A percentile compares a stretch with the other conserved stretches of the same genome.
phyloP scores from a whole-genome alignment of 1,140 invertebrate species.

The Drosophila nikananu region DNA sequence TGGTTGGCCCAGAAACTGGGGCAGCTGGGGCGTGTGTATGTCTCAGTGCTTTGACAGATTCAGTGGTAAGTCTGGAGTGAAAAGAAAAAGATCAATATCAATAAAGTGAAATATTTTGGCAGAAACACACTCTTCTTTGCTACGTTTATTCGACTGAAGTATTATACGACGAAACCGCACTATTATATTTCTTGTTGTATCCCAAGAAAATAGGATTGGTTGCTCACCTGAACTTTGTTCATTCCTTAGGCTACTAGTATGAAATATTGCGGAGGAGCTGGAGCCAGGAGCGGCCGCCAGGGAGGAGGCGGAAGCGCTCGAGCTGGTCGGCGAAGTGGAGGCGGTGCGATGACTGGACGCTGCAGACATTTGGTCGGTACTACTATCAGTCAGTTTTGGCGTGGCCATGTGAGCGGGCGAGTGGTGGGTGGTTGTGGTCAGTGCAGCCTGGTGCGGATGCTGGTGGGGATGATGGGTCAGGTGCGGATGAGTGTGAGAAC shows the following conservation, averaged over 20 bases:
- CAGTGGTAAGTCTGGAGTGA: constrained; percentile 81
- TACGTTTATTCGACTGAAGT: no score
- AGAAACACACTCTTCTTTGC: no score
- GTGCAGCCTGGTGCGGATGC: constrained; percentile 56
- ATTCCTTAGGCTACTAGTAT: constrained; percentile 82
- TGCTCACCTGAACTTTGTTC: constrained; percentile 84
- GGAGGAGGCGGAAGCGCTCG: constrained; percentile 58
- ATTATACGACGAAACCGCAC: no score
- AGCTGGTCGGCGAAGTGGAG: constrained; percentile 71
- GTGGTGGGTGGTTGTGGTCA: constrained; percentile 46
- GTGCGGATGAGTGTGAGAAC: constrained; percentile 60
- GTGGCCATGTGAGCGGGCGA: constrained; percentile 68
- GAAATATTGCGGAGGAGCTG: constrained; percentile 76
- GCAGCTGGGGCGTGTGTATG: constrained; percentile 60
- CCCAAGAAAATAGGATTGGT: neutral
- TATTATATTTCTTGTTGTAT: no score
- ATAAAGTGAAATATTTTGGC: neutral
- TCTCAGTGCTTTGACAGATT: constrained; percentile 85
- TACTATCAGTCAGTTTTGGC: constrained; percentile 81
- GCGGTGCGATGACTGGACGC: constrained; percentile 74
- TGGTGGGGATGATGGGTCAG: constrained; percentile 55
- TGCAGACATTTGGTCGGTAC: constrained; percentile 77
- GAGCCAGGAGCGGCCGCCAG: constrained; percentile 48
- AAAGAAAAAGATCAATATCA: constrained; percentile 14
- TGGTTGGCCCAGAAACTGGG: constrained; percentile 69